Conservation (phyloP, 64 coral and sea anemone genomes). For the Montipora foliosa region DNA sequence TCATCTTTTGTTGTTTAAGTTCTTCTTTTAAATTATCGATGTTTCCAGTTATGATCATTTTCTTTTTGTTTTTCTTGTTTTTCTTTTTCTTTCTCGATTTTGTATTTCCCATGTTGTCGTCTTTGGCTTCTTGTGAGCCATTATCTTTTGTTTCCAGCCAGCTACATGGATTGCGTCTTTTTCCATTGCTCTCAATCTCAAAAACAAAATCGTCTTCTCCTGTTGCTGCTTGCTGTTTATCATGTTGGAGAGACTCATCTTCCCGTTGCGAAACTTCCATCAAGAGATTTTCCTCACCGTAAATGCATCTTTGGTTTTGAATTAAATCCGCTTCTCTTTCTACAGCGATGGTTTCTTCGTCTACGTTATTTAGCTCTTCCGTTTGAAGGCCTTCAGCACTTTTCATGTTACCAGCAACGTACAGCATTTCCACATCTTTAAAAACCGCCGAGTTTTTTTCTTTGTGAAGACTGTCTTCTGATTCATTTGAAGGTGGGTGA, state of each 20-base stretch:
- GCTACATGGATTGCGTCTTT: neutral
- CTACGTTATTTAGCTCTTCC: neutral
- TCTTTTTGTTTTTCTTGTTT: neutral
- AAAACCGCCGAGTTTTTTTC: neutral
- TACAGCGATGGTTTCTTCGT: neutral
- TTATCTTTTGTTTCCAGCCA: neutral
- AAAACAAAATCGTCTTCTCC: neutral
- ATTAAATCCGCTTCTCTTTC: neutral
- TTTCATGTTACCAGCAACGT: neutral
- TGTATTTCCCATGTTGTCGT: neutral
- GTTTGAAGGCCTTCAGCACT: neutral
- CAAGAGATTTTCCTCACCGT: neutral
- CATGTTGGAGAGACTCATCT: neutral
- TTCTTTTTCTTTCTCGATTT: neutral
- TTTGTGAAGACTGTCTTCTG: neutral
- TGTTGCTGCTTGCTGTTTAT: neutral
- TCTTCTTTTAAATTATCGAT: neutral
- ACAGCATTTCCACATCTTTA: neutral
- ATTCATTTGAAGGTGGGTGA: neutral
- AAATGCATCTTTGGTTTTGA: constrained; percentile 7
- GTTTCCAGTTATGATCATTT: neutral
- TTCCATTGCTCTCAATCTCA: neutral
- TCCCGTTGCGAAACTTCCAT: neutral
- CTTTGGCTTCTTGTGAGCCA: too few species aligned
- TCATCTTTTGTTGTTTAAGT: neutral